Evolutionary conservation across 2,888 invertebrate species (phyloP).

Genomic region (Sminthurinus aureus): DNA sequence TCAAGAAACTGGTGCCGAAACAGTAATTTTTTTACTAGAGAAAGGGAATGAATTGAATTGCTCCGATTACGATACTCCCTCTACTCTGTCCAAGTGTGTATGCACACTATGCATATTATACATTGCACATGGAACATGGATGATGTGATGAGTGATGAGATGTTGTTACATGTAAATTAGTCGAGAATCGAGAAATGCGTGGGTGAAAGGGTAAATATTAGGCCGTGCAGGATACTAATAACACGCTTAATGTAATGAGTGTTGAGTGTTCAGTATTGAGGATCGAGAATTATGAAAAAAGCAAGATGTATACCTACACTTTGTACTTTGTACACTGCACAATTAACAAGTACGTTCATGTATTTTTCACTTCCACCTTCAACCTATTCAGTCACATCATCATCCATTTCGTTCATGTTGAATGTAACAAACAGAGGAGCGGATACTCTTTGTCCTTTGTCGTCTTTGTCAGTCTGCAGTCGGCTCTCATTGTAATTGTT

Average conservation of each 20-base stretch:
- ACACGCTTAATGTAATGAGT: constrained; percentile 13
- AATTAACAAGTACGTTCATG: not conserved
- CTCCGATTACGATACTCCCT: constrained; percentile 2
- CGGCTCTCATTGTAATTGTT: no score
- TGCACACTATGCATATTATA: no score
- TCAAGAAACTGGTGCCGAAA: constrained; percentile 39
- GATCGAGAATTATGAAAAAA: no score
- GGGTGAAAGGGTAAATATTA: constrained; percentile 37
- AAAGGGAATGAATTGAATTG: not conserved
- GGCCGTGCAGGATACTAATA: constrained; percentile 23
- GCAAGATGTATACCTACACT: no score
- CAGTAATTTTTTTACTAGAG: constrained; percentile 11
- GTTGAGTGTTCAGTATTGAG: not conserved
- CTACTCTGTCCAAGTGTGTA: no score
- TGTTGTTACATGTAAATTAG: not conserved
- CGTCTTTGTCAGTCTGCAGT: no score
- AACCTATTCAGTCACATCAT: not conserved
- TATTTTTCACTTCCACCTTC: not conserved
- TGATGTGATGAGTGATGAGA: not conserved
- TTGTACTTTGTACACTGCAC: not conserved
- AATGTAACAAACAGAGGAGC: not conserved
- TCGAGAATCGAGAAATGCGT: not conserved
- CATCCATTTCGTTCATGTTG: constrained; percentile 4
- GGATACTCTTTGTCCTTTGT: constrained; percentile 33
- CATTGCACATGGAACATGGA: not conserved